Evolutionary conservation across 2,797 vertebrate species (phyloP), one percentile per base, ranked within the genome.

Genomic region (Euphonia xanthogaster): DNA sequence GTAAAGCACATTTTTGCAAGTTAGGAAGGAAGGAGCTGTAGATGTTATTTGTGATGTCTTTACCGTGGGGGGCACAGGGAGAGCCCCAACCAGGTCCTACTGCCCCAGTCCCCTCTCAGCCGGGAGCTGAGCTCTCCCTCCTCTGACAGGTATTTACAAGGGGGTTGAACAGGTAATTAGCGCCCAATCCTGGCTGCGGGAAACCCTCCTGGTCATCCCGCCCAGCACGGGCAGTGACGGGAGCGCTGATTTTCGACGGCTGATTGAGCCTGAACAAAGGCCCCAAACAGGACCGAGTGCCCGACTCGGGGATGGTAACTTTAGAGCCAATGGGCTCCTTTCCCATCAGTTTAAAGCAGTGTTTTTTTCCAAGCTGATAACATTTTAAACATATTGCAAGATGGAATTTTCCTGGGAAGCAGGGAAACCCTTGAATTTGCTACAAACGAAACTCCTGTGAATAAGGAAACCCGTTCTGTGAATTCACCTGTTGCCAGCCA

Each of bases 241-340:
- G 97, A 98, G 98, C 97, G 98, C 97, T 97, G 98, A 98, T 98
- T 99, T 98, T 98, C 94, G 98, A 98, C 63, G 98, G 99, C 97
- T 99, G 99, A 99, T 99, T 99, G 98, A 97, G 96, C 92, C 96
- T 66, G 98, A 98, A 99, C 99, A 99, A 99, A 98, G 98, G 98
- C 93, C 97, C 98, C 98, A 98, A 99, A 98, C 98, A 99, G 98
- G 98, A 98, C 97, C 82, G 76, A 97, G 98, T 94, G 95, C 98
- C 98, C 97, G 95, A 93, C 97, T 98, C 98, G 97, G 98, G 98
- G 94, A 98, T 97, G 97, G 98, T 98, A 98, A 98, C 98, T 97
- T 92, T 98, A 98, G 98, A 98, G 98, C 96, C 98, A 98, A 94
- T 96, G 98, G 98, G 98, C 98, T 98, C 97, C 97, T 98, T 98